Evolutionary conservation across 2,888 invertebrate species (phyloP).

Genomic region (Trissolcus brochymenae): DNA sequence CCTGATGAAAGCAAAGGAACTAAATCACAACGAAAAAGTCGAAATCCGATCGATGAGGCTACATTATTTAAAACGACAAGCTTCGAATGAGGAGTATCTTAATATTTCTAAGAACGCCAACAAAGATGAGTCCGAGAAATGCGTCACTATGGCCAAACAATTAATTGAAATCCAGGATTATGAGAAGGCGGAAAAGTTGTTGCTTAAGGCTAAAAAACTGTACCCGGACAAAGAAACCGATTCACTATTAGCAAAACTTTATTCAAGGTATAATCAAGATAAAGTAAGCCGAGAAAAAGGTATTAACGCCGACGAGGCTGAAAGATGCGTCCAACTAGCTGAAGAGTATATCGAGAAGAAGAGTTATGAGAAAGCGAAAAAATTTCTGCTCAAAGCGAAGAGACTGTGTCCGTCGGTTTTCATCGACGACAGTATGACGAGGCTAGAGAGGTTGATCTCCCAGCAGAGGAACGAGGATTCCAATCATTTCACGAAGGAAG

Average conservation of each 20-base stretch:
- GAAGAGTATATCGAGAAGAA: constrained; percentile 85
- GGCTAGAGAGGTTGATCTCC: neutral
- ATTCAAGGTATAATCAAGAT: constrained; percentile 5
- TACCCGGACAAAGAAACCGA: constrained; percentile 9
- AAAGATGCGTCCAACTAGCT: constrained; percentile 91
- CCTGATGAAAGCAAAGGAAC: constrained; percentile 3
- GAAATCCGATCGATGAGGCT: neutral
- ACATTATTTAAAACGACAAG: neutral
- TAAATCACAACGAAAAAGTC: neutral
- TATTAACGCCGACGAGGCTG: constrained; percentile 79
- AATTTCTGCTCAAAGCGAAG: constrained; percentile 86
- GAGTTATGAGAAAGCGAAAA: constrained; percentile 89
- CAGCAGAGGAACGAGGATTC: neutral
- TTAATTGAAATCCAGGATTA: constrained; percentile 85
- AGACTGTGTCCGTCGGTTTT: constrained; percentile 82
- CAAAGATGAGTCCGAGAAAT: constrained; percentile 93
- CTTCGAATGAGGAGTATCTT: neutral
- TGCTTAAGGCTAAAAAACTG: constrained; percentile 87
- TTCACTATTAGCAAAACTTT: constrained; percentile 2
- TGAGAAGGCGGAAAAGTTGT: constrained; percentile 91
- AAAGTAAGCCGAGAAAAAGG: neutral
- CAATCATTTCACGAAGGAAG: neutral
- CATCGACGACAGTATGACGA: constrained; percentile 81
- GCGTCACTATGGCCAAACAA: constrained; percentile 89
- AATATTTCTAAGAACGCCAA: constrained; percentile 75